Percentiles rank a stretch among this genome's conserved stretches.
Conservation (phyloP, 2,797 vertebrate species). For the Emys orbicularis region DNA sequence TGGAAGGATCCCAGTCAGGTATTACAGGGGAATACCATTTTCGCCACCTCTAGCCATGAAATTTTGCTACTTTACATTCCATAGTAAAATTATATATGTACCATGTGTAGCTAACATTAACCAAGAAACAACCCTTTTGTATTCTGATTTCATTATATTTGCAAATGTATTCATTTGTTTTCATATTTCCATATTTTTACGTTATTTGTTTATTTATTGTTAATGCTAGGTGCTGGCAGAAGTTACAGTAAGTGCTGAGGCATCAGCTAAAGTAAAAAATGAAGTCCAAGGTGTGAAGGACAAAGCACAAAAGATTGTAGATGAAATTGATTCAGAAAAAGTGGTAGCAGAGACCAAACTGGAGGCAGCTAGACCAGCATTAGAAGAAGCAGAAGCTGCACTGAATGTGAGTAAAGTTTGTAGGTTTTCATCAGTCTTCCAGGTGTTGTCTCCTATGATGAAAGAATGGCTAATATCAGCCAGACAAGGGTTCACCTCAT, state of each 20-base stretch:
- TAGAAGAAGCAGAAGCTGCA: slow-evolving; percentile 87
- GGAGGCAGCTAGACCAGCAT: slow-evolving; percentile 85
- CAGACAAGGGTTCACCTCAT: neutral
- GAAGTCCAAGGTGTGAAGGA: slow-evolving; percentile 89
- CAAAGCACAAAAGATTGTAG: slow-evolving; percentile 88
- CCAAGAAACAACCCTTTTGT: neutral
- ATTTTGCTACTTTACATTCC: neutral
- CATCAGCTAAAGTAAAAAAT: slow-evolving; percentile 86
- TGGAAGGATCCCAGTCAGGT: neutral
- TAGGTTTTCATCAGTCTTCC: accelerated
- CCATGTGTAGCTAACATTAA: neutral
- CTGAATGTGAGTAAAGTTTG: slow-evolving; percentile 82
- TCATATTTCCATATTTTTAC: neutral
- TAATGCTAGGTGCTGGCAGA: slow-evolving; percentile 86
- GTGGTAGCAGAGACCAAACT: slow-evolving; percentile 85
- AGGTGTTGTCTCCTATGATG: neutral
- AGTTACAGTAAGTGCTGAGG: slow-evolving; percentile 87
- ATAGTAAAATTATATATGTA: neutral
- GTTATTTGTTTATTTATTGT: neutral
- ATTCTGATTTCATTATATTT: neutral
- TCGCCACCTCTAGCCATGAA: neutral
- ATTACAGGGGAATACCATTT: neutral
- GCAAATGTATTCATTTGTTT: neutral
- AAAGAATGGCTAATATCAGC: neutral
- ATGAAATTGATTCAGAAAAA: slow-evolving; percentile 88